Base-by-base conservation (phyloP, 2,113 vertebrate genomes). In the Brachyhypopomus gauderio region DNA sequence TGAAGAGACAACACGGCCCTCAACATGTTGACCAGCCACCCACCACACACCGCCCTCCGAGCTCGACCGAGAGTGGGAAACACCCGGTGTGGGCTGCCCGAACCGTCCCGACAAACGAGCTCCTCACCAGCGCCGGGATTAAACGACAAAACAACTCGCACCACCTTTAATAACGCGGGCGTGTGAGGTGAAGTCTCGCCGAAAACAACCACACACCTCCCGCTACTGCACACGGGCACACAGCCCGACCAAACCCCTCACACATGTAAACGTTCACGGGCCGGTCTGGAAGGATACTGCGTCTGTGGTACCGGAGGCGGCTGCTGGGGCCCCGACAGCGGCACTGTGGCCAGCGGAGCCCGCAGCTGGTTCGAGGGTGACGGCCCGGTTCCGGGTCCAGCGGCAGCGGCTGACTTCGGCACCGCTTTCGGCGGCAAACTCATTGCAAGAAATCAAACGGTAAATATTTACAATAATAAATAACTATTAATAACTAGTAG, bases 401-500 rank as follows among this genome's bases (percentile, higher is more conserved):
- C 90, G 92, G 94, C 94, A 90, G 94, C 92, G 92, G 94, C 92
- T 93, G 95, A 89, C 93, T 96, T 96, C 85, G 94, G 91, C 91
- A 95, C 94, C 93, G 94, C 93, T 96, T 96, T 96, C 94, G 95
- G 93, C 94, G 95, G 95, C 90, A 97, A 94, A 95, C 96, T 97
- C 96, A 97, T 97, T 86, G 95, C 95, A 93, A 92, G 3, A 89
- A 81, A 84, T 75, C 89, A 89, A 88, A 79, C 67, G 75, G 90
- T 85, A 85, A 89, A 90, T 92, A 91, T 85, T 89, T 87, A 90
- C 84, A 88, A 71, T 87, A 87, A 92, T 90, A 89, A 93, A 92
- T 87, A 92, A 87, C 74, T 76, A 72, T n/a, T 60, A 41, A 63
- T 45, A 41, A 52, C 55, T 63, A 76, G 60, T 36, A 62, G 81